These are phyloP conservation scores for Neomicropteryx cornuta DNA, from an alignment of 1,140 invertebrate genomes.

Conservation along the genomic window DNA sequence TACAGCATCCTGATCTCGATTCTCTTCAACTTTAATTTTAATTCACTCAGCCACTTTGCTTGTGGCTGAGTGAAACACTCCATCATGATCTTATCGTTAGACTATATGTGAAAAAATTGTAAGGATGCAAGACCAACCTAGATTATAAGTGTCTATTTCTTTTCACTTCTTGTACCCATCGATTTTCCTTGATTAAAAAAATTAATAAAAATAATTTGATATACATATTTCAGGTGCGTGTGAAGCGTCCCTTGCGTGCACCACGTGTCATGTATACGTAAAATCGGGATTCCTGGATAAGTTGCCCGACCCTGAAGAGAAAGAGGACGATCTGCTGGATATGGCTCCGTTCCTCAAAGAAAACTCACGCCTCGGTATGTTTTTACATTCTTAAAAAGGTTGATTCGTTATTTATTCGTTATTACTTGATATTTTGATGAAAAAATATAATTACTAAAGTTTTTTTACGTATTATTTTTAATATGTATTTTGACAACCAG, in stretches of 20 bases:
- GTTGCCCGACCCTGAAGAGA: constrained; percentile 69
- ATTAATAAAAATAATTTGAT: no score
- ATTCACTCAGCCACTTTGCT: no score
- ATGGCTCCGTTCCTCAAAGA: constrained; percentile 92
- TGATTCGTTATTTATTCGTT: constrained; percentile 1
- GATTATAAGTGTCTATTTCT: no score
- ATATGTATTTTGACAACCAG: neutral
- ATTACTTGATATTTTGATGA: constrained; percentile 3
- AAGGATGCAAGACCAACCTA: no score
- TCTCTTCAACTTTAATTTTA: no score
- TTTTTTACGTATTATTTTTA: neutral
- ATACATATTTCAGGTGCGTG: constrained; percentile 77
- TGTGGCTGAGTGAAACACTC: no score
- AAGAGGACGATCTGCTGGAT: constrained; percentile 95
- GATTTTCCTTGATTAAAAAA: no score
- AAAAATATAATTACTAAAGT: constrained; percentile 1
- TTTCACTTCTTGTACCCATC: neutral
- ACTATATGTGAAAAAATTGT: no score
- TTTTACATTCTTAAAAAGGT: neutral
- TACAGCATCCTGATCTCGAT: no score
- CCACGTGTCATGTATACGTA: constrained; percentile 97
- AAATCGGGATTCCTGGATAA: constrained; percentile 64
- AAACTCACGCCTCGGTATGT: constrained; percentile 82
- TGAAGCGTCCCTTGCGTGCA: constrained; percentile 95
- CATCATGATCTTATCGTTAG: no score